Percentiles rank a stretch among this genome's conserved stretches.
Conservation (phyloP, 1,140 invertebrate species). For the Dendrolimus punctatus region DNA sequence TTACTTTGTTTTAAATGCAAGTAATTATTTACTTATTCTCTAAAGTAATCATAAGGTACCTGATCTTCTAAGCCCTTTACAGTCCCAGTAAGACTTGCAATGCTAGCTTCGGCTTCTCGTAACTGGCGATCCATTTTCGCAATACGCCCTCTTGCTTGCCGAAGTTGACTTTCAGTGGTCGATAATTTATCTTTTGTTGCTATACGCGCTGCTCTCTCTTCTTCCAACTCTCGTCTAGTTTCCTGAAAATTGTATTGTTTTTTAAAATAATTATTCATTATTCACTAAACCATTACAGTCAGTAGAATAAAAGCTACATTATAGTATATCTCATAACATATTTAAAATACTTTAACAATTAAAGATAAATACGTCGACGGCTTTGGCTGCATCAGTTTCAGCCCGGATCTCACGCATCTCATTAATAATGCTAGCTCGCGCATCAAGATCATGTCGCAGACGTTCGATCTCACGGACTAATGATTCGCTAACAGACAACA, state of each 20-base stretch:
- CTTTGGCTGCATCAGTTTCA: constrained; percentile 27
- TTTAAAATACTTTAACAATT: background rate
- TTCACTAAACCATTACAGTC: too few species aligned
- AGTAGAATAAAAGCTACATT: too few species aligned
- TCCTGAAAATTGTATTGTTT: constrained; percentile 18
- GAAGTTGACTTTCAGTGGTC: constrained; percentile 38
- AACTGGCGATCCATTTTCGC: constrained; percentile 58
- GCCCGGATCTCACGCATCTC: constrained; percentile 24
- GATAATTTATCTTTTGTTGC: constrained; percentile 46
- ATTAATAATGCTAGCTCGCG: constrained; percentile 15
- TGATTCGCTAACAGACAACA: constrained; percentile 48
- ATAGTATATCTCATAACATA: background rate
- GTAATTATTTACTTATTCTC: background rate
- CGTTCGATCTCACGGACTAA: constrained; percentile 45
- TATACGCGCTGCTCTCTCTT: constrained; percentile 33
- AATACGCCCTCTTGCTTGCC: constrained; percentile 37
- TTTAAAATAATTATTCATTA: too few species aligned
- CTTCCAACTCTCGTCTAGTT: constrained; percentile 40
- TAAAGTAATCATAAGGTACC: constrained; percentile 19
- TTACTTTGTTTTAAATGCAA: too few species aligned
- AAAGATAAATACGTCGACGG: constrained; percentile 26
- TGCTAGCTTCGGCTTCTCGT: constrained; percentile 53
- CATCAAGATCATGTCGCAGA: constrained; percentile 40
- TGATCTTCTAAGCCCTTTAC: constrained; percentile 59
- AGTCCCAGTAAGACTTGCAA: constrained; percentile 49